Evolutionary conservation across 2,888 invertebrate species (phyloP).

Genomic region (Keiferia lycopersicella): DNA sequence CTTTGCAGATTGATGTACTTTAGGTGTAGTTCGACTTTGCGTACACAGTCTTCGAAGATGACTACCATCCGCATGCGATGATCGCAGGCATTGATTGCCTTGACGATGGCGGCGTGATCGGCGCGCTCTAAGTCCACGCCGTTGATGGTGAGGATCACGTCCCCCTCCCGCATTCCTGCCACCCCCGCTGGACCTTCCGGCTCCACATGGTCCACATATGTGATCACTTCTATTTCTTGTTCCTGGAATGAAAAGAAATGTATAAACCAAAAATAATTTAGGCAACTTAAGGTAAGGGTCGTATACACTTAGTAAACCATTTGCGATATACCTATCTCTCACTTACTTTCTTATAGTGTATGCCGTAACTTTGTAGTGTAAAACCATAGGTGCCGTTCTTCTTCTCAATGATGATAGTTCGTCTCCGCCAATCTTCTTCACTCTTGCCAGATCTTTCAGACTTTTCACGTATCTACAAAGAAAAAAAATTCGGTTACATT

Average conservation of each 20-base stretch:
- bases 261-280: not conserved
- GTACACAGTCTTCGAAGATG: constrained; percentile 96
- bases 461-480: constrained; percentile 65
- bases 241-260: constrained; percentile 71
- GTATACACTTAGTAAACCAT: not conserved
- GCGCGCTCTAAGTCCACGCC: constrained; percentile 97
- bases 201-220: constrained; percentile 98
- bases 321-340: not conserved
- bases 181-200: constrained; percentile 94
- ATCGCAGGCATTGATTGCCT: constrained; percentile 94
- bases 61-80: constrained; percentile 97
- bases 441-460: constrained; percentile 61
- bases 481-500: constrained; percentile 16
- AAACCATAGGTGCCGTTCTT: constrained; percentile 96
- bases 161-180: constrained; percentile 97
- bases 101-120: constrained; percentile 96
- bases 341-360: constrained; percentile 91
- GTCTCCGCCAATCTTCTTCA: constrained; percentile 92
- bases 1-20: constrained; percentile 94
- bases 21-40: constrained; percentile 96
- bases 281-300: not conserved
- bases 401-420: constrained; percentile 96
- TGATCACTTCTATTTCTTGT: constrained; percentile 97
- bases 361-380: constrained; percentile 98
- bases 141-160: constrained; percentile 97